Base-by-base conservation (phyloP, 2,888 invertebrate genomes). In the Protodeltote pygarga region DNA sequence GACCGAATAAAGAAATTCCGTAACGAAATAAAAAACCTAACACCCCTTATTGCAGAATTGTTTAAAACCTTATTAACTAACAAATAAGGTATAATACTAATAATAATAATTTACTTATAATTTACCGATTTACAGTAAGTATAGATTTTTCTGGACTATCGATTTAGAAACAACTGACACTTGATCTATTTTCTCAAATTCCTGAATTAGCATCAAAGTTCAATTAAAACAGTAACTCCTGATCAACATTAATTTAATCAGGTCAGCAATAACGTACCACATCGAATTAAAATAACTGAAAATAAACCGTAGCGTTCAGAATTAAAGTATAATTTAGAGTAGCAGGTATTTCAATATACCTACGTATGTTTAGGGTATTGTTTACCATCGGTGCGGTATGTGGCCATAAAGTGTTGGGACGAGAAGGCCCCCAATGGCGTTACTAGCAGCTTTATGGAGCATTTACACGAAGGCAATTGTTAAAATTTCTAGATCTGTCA, bases 381-480 rank as follows among this genome's bases (percentile, higher is more conserved):
- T 77, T 77, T 77, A 70, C 62, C 71, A 64, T 71, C 60, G 57
- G 49, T 66, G 54, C 62, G 70, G 74, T 71, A 72, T 77, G 60
- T 52, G 69, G 48, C 65, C 71, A 71, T 85, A 85, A 85, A 86
- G 77, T 74, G 68, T 65, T 71, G 76, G 79, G 82, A 84, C 71
- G 66, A 37, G 62, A 48, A 52, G 77, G 57, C 79, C 79, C 71
- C 80, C 79, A 61, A 69, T 42, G 5, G 69, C 23, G 73, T 24
- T 52, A 60, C 64, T 69, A 63, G 69, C 62, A 64, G 65, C 50
- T 80, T 81, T 79, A 81, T 59, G 81, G 65, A 33, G 40, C 41
- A 5, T 14, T n/a, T n/a, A n/a, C n/a, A n/a, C n/a, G n/a, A n/a
- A n/a, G n/a, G n/a, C n/a, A n/a, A n/a, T n/a, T n/a, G n/a, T n/a